Base-by-base conservation (phyloP, 1,140 invertebrate genomes). In the Dolichoris vasculosae region DNA sequence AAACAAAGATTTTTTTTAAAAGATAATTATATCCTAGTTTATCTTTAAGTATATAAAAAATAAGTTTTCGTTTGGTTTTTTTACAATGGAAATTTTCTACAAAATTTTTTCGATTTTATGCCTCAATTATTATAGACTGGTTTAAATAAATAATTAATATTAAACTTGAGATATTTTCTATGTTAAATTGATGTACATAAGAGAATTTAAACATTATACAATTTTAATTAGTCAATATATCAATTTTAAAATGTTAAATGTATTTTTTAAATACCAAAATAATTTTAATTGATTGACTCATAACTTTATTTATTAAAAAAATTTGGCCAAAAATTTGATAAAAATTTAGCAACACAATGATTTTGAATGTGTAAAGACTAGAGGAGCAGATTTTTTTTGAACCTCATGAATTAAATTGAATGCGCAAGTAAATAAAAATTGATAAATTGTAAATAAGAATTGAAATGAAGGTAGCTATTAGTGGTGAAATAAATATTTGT, bases 401-500 rank as follows among this genome's bases (percentile, higher is more conserved):
- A 77, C 55, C 59, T 78, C 26, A 9, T 35, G 32, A 30, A 38
- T 23, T 32, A 77, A 64, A 77, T n/a, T 78, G 35, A 75, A 80
- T 79, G 51, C 75, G 46, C 76, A 80, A 73, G 38, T 67, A 80
- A 80, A 43, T 63, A 51, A 73, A 73, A 73, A 17, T 55, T 78
- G 55, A 80, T 63, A 32, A 85, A 85, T 85, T 85, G 84, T 86
- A 86, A 82, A 86, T 86, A 86, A 63, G 59, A 86, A 82, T 4
- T 71, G 71, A 73, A 82, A 63, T 46, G 79, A 35, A 84, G 80
- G 76, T 78, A 78, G 69, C 67, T 71, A n/a, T 46, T 67, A 76
- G 26, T 71, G 80, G 26, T 77, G 26, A 78, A 86, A 86, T 86
- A 86, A 86, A 86, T 51, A 86, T 86, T 83, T 86, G 43, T 83